phyloP scores from a whole-genome alignment of 2,113 vertebrate species.

The Carollia perspicillata region DNA sequence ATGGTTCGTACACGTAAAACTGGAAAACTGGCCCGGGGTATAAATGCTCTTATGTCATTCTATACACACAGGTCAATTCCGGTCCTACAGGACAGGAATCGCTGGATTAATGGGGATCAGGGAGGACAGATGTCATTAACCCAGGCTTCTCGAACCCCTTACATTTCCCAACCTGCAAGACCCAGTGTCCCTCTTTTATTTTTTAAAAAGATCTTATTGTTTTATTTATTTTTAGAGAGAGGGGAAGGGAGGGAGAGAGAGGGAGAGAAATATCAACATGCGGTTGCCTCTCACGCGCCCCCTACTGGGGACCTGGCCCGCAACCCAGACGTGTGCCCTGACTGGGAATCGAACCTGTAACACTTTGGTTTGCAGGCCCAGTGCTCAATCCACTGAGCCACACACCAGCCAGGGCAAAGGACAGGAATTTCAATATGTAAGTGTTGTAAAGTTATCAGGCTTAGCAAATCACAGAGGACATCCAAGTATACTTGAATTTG shows the following conservation, averaged over 20 bases:
- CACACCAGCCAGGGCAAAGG: background rate
- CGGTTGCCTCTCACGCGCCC: no score
- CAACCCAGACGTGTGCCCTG: no score
- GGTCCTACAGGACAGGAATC: background rate
- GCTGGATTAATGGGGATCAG: background rate
- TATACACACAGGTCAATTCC: fast-evolving
- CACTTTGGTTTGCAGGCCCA: no score
- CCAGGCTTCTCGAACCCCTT: background rate
- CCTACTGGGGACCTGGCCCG: no score
- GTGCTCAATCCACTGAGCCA: no score
- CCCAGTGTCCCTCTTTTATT: background rate
- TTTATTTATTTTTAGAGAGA: no score
- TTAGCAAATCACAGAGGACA: background rate
- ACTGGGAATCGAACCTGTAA: no score
- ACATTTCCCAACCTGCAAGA: background rate
- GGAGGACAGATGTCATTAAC: background rate
- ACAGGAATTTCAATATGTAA: background rate
- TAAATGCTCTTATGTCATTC: background rate
- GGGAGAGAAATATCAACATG: no score
- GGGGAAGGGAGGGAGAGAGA: no score
- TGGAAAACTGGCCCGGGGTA: background rate
- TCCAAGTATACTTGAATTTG: background rate
- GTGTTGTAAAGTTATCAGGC: background rate
- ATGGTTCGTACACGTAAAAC: background rate
- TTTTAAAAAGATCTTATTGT: no score